Evolutionary conservation across 1,140 invertebrate species (phyloP).

Genomic region (Drosophila lacertosa): DNA sequence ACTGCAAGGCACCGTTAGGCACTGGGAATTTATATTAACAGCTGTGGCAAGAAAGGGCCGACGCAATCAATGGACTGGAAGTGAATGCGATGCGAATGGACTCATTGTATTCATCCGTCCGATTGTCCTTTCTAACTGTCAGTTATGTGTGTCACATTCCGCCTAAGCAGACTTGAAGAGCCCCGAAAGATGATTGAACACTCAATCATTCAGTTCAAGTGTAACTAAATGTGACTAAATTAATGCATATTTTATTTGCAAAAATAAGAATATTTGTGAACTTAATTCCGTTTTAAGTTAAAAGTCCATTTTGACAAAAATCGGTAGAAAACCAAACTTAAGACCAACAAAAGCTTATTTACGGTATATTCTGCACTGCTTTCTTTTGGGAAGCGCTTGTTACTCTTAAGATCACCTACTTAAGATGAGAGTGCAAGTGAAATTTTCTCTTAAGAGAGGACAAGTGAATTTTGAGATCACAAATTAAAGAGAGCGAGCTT

Average conservation of each 20-base stretch:
- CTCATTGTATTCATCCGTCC: constrained; percentile 6
- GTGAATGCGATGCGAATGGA: constrained; percentile 29
- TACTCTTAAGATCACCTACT: too few relatives aligned
- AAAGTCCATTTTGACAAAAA: too few relatives aligned
- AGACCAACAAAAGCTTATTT: too few relatives aligned
- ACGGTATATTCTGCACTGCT: too few relatives aligned
- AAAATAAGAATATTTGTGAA: not conserved
- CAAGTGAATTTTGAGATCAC: too few relatives aligned
- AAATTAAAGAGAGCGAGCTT: too few relatives aligned
- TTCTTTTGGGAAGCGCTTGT: too few relatives aligned
- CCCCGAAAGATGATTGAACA: not conserved
- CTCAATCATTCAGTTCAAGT: not conserved
- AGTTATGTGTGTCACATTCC: not conserved
- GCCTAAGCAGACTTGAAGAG: too few relatives aligned
- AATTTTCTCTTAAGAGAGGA: too few relatives aligned
- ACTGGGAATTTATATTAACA: constrained; percentile 72
- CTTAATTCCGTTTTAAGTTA: not conserved
- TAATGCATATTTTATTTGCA: not conserved
- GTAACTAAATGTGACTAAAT: too few relatives aligned
- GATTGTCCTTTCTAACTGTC: not conserved
- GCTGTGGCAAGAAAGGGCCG: constrained; percentile 51
- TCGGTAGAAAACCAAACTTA: too few relatives aligned
- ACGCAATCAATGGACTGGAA: constrained; percentile 42
- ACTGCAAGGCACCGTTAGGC: constrained; percentile 26
- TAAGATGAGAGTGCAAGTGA: too few relatives aligned